Conservation (phyloP, 2,888 invertebrate species). For the Cheilosia soror region DNA sequence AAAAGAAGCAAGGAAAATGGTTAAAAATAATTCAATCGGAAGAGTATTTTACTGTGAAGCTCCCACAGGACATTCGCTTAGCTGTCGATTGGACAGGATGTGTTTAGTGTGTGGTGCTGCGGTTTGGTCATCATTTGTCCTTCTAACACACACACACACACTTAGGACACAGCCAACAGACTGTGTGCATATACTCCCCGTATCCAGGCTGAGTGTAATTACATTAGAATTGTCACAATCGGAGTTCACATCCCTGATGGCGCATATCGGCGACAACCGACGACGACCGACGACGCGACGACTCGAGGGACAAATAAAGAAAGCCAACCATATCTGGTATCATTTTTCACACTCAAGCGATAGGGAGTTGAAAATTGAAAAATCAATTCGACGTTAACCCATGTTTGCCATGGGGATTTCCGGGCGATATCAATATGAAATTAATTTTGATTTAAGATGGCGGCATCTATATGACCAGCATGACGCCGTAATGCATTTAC, state of each 20-base stretch:
- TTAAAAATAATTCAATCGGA: constrained; percentile 70
- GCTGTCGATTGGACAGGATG: constrained; percentile 59
- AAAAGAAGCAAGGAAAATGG: constrained; percentile 21
- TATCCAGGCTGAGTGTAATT: constrained; percentile 45
- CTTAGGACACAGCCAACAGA: neutral
- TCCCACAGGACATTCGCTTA: constrained; percentile 54
- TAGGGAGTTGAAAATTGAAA: constrained; percentile 65
- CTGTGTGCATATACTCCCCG: neutral
- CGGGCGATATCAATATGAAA: constrained; percentile 59
- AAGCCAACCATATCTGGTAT: neutral
- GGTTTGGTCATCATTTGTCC: constrained; percentile 43
- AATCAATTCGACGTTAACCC: constrained; percentile 54
- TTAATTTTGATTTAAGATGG: constrained; percentile 75
- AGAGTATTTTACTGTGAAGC: constrained; percentile 37
- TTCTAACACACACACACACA: neutral
- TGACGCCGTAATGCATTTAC: constrained; percentile 67
- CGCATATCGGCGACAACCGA: constrained; percentile 33
- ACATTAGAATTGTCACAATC: constrained; percentile 72
- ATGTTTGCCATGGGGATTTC: neutral
- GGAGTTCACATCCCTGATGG: constrained; percentile 45
- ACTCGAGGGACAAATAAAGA: constrained; percentile 18
- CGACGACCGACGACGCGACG: neutral
- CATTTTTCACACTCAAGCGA: constrained; percentile 30
- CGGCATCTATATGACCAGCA: constrained; percentile 11
- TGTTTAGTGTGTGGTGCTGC: constrained; percentile 40